Evolutionary conservation across 2,888 invertebrate species (phyloP).

Genomic region (Anaspis maculata): DNA sequence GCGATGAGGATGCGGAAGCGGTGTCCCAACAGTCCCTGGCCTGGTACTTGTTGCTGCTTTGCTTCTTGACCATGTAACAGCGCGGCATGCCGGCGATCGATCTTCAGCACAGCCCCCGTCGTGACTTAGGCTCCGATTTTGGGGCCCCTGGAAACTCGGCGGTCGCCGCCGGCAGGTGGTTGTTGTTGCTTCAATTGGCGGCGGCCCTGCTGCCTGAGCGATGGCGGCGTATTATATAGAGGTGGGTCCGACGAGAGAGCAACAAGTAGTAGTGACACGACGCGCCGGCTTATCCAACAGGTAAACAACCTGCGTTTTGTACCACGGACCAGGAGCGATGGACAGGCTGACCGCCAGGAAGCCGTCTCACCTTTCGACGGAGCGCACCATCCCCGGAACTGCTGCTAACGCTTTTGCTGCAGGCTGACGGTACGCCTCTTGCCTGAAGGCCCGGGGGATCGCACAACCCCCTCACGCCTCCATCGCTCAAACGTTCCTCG

Average conservation of each 20-base stretch:
- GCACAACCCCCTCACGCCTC: too few relatives aligned
- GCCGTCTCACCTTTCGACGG: too few relatives aligned
- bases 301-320: conserved; percentile 37
- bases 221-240: conserved; percentile 27
- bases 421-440: too few relatives aligned
- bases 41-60: conserved; percentile 45
- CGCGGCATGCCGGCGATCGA: conserved; percentile 51
- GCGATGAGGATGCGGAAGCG: conserved; percentile 28
- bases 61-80: conserved; percentile 68
- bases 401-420: too few relatives aligned
- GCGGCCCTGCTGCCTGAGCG: conserved; percentile 25
- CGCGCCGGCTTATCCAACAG: conserved; percentile 36
- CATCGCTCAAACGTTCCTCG: too few relatives aligned
- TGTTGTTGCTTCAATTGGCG: too few relatives aligned
- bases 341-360: too few relatives aligned
- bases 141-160: conserved; percentile 6
- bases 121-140: background rate
- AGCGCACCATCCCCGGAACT: background rate
- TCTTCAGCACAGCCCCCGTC: background rate
- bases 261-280: conserved; percentile 38
- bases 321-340: too few relatives aligned
- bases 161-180: conserved; percentile 38
- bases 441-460: too few relatives aligned
- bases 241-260: conserved; percentile 32
- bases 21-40: conserved; percentile 41